Conservation (phyloP, 2,888 invertebrate species). For the Sthenelais limicola region DNA sequence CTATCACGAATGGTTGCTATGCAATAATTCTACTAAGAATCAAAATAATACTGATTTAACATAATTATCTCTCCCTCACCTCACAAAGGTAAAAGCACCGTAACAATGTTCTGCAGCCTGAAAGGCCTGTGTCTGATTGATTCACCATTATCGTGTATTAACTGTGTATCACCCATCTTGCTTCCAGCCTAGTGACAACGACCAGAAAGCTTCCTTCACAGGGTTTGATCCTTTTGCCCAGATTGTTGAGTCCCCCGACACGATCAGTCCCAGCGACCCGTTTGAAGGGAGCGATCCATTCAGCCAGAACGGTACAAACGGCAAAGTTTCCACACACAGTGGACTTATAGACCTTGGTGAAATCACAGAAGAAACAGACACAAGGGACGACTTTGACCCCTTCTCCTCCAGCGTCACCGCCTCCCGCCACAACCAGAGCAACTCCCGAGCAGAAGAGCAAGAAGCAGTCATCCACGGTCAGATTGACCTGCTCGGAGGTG, state of each 20-base stretch:
- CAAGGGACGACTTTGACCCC: slow-evolving; percentile 5
- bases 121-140: no score
- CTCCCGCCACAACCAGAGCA: background rate
- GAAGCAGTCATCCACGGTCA: background rate
- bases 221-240: slow-evolving; percentile 31
- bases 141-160: no score
- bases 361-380: no score
- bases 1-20: no score
- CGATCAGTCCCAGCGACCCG: slow-evolving; percentile 24
- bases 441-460: background rate
- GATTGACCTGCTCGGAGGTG: slow-evolving; percentile 12
- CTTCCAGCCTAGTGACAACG: slow-evolving; percentile 30
- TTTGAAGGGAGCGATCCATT: slow-evolving; percentile 21
- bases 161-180: no score
- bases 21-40: no score
- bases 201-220: slow-evolving; percentile 21
- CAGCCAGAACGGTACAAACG: background rate
- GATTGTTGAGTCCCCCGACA: slow-evolving; percentile 29
- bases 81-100: no score
- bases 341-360: slow-evolving; percentile 4
- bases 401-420: background rate
- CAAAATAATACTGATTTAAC: no score
- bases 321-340: background rate
- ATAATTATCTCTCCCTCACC: no score
- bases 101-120: no score